Conservation (phyloP, 2,113 vertebrate species). For the Acanthochromis polyacanthus region DNA sequence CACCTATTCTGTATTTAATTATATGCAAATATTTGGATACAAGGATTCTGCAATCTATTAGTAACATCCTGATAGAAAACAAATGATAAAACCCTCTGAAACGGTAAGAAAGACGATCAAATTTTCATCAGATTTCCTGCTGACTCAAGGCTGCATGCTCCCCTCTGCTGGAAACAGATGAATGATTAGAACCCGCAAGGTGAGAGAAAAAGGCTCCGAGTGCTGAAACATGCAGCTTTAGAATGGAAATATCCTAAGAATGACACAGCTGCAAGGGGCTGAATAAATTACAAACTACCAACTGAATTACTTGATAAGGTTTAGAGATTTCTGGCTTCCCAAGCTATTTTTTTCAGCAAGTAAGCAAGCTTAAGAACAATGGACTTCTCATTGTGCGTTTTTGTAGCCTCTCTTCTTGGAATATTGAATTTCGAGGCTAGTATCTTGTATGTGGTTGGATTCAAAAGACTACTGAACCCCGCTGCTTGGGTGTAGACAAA, state of each 20-base stretch:
- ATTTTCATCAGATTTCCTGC: conserved; percentile 36
- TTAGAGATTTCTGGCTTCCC: conserved; percentile 19
- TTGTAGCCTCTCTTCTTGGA: not conserved
- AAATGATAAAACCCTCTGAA: conserved; percentile 7
- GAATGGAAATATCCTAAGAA: conserved; percentile 10
- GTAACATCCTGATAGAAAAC: not conserved
- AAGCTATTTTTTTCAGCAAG: not conserved
- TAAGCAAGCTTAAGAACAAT: conserved; percentile 15
- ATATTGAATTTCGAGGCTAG: not conserved
- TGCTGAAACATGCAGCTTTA: conserved; percentile 19
- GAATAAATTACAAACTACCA: conserved; percentile 39
- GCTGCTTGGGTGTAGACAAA: not conserved
- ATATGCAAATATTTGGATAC: too few species aligned
- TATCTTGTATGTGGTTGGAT: too few species aligned
- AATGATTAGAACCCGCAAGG: conserved; percentile 53
- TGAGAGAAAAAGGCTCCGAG: conserved; percentile 26
- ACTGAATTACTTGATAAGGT: conserved; percentile 20
- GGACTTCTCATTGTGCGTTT: not conserved
- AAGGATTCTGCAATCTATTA: not conserved
- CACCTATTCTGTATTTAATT: too few species aligned
- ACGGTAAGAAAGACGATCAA: conserved; percentile 9
- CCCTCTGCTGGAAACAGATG: conserved; percentile 37
- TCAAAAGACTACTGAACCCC: too few species aligned
- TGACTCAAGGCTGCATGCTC: conserved; percentile 36
- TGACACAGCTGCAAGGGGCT: conserved; percentile 32